Evolutionary conservation across 2,797 vertebrate species (phyloP).

Genomic region (Eospalax fontanierii): DNA sequence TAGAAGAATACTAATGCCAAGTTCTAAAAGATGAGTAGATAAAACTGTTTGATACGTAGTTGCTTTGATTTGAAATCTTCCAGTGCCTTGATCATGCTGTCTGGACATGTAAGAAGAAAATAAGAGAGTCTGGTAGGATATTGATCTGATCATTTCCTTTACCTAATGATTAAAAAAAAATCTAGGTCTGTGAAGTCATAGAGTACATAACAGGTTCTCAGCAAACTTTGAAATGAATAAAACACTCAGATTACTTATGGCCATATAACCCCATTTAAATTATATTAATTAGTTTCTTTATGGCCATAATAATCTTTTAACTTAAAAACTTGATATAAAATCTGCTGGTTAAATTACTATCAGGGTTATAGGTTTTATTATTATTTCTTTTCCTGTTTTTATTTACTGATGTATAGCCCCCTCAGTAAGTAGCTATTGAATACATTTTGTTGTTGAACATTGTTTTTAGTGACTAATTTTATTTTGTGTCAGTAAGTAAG

Average conservation of each 20-base stretch:
- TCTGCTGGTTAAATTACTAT: slow-evolving; percentile 40
- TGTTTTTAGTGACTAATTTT: slow-evolving; percentile 17
- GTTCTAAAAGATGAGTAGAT: background rate
- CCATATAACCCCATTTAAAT: slow-evolving; percentile 45
- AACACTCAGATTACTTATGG: slow-evolving; percentile 9
- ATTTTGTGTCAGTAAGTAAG: slow-evolving; percentile 26
- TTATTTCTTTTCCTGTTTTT: slow-evolving; percentile 50
- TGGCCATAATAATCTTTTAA: slow-evolving; percentile 54
- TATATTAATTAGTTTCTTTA: slow-evolving; percentile 59
- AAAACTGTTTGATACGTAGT: slow-evolving; percentile 36
- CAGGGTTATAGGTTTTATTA: background rate
- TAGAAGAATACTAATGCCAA: slow-evolving; percentile 19
- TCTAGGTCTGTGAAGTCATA: background rate
- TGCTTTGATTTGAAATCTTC: slow-evolving; percentile 34
- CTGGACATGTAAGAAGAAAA: slow-evolving; percentile 18
- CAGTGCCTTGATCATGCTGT: background rate
- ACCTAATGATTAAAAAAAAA: no score
- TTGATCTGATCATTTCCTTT: no score
- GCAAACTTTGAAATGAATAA: slow-evolving; percentile 59
- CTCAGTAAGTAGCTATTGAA: slow-evolving; percentile 54
- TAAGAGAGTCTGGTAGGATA: background rate
- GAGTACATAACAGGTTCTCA: slow-evolving; percentile 1
- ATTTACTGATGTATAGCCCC: background rate
- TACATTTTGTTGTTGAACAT: slow-evolving; percentile 39
- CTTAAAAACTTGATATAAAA: slow-evolving; percentile 41